Evolutionary conservation across 2,888 invertebrate species (phyloP).

Genomic region (Plemyria rubiginata): DNA sequence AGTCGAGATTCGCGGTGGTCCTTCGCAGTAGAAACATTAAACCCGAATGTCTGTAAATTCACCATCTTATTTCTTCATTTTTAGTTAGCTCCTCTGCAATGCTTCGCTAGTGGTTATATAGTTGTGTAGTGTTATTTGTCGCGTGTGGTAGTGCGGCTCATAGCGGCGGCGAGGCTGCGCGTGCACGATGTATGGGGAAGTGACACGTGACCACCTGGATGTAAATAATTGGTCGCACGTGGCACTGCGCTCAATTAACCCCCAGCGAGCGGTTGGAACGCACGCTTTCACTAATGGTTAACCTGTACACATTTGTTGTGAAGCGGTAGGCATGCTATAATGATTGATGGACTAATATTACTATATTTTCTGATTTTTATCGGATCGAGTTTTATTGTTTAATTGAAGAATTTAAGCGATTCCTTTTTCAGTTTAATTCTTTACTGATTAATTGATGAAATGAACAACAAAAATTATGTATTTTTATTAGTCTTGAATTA

Average conservation of each 20-base stretch:
- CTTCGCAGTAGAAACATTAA: slow-evolving; percentile 68
- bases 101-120: slow-evolving; percentile 67
- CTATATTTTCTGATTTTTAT: background rate
- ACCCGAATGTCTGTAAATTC: slow-evolving; percentile 79
- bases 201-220: slow-evolving; percentile 74
- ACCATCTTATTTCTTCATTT: slow-evolving; percentile 81
- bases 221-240: slow-evolving; percentile 84
- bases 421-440: background rate
- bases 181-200: slow-evolving; percentile 36
- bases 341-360: slow-evolving; percentile 43
- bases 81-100: slow-evolving; percentile 78
- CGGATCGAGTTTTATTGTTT: background rate
- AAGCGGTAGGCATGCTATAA: slow-evolving; percentile 44
- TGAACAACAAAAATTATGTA: too few relatives aligned
- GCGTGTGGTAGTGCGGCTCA: slow-evolving; percentile 23
- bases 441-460: too few relatives aligned
- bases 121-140: slow-evolving; percentile 43
- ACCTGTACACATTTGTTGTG: slow-evolving; percentile 52
- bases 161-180: slow-evolving; percentile 30
- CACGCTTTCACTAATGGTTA: slow-evolving; percentile 63
- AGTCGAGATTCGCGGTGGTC: slow-evolving; percentile 54
- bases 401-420: background rate
- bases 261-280: slow-evolving; percentile 61
- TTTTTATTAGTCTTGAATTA: too few relatives aligned
- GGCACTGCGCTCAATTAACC: slow-evolving; percentile 74